Conservation (phyloP, 2,797 vertebrate species). For the Coreius guichenoti region DNA sequence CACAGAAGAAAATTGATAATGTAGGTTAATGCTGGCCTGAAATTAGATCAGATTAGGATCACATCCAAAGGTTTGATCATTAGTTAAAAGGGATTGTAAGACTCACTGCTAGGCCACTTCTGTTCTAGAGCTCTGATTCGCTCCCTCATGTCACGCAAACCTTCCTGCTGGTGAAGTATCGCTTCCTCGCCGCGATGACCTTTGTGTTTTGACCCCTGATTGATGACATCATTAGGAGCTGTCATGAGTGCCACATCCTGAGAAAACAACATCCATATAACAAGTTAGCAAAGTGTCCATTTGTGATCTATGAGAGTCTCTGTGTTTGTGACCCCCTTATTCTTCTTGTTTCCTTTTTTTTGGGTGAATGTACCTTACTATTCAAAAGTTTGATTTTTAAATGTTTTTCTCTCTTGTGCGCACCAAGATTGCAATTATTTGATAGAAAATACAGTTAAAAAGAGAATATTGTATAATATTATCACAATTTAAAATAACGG, state of each 20-base stretch:
- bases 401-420: neutral
- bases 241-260: conserved; percentile 59
- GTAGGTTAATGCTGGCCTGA: neutral
- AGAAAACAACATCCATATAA: conserved; percentile 29
- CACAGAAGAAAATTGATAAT: conserved; percentile 7
- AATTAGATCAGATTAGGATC: neutral
- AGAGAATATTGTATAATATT: neutral
- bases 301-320: conserved; percentile 10
- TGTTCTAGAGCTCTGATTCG: conserved; percentile 73
- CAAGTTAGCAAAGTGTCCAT: conserved; percentile 23
- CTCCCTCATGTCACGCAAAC: conserved; percentile 71
- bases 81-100: neutral
- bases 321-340: neutral
- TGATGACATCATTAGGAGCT: conserved; percentile 60
- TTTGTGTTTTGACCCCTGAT: conserved; percentile 71
- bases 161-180: conserved; percentile 75
- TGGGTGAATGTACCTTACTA: neutral
- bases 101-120: conserved; percentile 66
- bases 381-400: neutral
- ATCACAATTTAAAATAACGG: neutral
- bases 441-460: neutral
- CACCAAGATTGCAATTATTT: neutral
- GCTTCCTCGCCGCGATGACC: conserved; percentile 75
- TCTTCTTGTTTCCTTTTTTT: neutral
- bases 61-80: conserved; percentile 17